Evolutionary conservation across 2,888 invertebrate genomes (phyloP), one percentile per base, ranked within the genome.

Genomic region (Leptopilina myrica): DNA sequence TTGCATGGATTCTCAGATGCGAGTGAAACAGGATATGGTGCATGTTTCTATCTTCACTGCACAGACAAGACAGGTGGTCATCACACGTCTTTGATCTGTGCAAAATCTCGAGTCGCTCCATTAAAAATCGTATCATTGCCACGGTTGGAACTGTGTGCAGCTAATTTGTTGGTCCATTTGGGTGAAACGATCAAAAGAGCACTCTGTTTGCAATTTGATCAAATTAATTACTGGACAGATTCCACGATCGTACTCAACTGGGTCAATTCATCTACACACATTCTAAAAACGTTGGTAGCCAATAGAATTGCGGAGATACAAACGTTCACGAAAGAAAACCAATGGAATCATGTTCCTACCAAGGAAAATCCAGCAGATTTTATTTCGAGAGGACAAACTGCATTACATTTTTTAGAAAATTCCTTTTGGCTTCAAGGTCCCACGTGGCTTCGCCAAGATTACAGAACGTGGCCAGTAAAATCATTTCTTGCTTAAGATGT

Each of bases 151-250:
- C 12, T 53, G 12, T 53, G 53, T 14, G 5, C 53, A 53, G 53
- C 53, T 53, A 3, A 53, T 53, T 8, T 53, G 5, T 53, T 53
- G 12, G 9, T 12, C 9, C 3, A 53, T 12, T 53, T 53, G 12
- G 6, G 14, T 53, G 53, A 53, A 53, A 53, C 53, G 3, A 53
- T 14, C 6, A 53, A 12, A 7, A 53, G 6, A 11, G 53, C 14
- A 11, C 12, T 11, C 6, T 11, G 12, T 12, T 53, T 53, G 9
- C 53, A 53, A 8, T 53, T 14, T 64, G 8, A 20, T 15, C 5
- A 33, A 40, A 6, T 43, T 67, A n/a, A 62, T 14, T 81, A 78
- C 64, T 53, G 53, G 53, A 11, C 53, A 7, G 56, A 56, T 56
- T 56, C 14, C 4, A 56, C 12, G 56, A 56, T 56, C 5, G 56